Evolutionary conservation across 2,888 invertebrate species (phyloP).

Genomic region (Cinara cedri): DNA sequence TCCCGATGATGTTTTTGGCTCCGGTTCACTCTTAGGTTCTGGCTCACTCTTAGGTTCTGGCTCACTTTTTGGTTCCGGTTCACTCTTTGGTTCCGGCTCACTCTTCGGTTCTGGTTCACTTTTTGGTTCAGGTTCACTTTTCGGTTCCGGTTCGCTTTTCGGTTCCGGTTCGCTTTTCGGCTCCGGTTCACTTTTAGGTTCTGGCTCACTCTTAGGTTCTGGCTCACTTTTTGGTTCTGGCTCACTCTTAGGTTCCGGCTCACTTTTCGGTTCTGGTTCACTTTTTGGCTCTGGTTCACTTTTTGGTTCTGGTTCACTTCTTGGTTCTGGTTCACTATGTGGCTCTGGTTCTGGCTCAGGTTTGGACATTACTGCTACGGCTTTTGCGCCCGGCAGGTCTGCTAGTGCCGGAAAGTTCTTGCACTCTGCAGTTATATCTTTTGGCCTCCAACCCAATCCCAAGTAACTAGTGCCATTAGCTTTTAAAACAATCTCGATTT

Average conservation of each 20-base stretch:
- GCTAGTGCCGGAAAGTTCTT: constrained; percentile 73
- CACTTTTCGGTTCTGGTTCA: constrained; percentile 63
- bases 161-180: constrained; percentile 64
- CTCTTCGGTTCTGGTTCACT: constrained; percentile 63
- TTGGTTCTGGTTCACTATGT: constrained; percentile 64
- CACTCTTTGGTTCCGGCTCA: constrained; percentile 62
- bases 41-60: constrained; percentile 61
- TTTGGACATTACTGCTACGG: constrained; percentile 58
- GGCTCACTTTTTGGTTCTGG: constrained; percentile 64
- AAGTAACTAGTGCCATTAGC: constrained; percentile 89
- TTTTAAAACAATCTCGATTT: constrained; percentile 84
- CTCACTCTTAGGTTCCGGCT: constrained; percentile 64
- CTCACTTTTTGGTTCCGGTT: constrained; percentile 62
- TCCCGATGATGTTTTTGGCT: constrained; percentile 61
- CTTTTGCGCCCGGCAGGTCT: constrained; percentile 48
- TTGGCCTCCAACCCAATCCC: constrained; percentile 91
- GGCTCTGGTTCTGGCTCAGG: constrained; percentile 60
- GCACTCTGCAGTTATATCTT: constrained; percentile 74
- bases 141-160: constrained; percentile 63
- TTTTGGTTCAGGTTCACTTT: constrained; percentile 63
- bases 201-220: constrained; percentile 64
- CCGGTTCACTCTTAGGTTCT: constrained; percentile 61
- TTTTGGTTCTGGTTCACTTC: constrained; percentile 63
- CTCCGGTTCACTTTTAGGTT: constrained; percentile 63
- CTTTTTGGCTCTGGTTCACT: constrained; percentile 62